Evolutionary conservation across 1,140 invertebrate species (phyloP).

Genomic region (Trichomalopsis sarcophagae): DNA sequence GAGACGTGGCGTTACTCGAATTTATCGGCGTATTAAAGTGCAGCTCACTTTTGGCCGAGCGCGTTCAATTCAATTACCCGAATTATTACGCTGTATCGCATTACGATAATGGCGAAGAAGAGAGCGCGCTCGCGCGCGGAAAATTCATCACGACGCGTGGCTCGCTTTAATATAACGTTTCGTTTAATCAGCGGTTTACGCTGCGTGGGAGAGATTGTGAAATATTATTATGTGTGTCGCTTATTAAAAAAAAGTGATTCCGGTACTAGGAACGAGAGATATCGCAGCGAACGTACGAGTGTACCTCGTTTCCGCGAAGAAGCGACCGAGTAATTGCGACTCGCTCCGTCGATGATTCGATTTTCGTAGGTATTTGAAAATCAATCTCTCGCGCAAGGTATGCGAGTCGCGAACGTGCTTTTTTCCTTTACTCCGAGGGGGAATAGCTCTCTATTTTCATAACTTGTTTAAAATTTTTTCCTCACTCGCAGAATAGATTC

Average conservation of each 20-base stretch:
- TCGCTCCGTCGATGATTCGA: conserved; percentile 5
- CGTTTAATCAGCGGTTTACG: conserved; percentile 41
- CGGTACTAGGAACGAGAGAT: neutral
- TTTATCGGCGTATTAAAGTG: conserved; percentile 13
- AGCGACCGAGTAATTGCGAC: neutral
- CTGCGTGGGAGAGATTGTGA: neutral
- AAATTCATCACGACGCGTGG: neutral
- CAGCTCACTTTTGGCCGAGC: neutral
- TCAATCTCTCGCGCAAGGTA: neutral
- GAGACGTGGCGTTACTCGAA: neutral
- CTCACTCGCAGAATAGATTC: neutral
- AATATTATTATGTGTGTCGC: conserved; percentile 16
- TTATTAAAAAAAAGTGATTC: conserved; percentile 27
- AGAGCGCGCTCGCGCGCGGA: neutral
- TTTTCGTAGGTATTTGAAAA: conserved; percentile 9
- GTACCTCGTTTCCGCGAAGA: neutral
- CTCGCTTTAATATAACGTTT: neutral
- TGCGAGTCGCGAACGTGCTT: neutral
- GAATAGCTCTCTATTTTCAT: neutral
- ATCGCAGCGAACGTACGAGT: neutral
- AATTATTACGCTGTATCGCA: conserved; percentile 16
- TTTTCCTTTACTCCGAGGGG: neutral
- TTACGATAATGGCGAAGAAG: conserved; percentile 25
- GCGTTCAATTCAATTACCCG: conserved; percentile 41
- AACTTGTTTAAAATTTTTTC: neutral